phyloP scores from a whole-genome alignment of 1,140 invertebrate species.

The Diabrotica virgifera region DNA sequence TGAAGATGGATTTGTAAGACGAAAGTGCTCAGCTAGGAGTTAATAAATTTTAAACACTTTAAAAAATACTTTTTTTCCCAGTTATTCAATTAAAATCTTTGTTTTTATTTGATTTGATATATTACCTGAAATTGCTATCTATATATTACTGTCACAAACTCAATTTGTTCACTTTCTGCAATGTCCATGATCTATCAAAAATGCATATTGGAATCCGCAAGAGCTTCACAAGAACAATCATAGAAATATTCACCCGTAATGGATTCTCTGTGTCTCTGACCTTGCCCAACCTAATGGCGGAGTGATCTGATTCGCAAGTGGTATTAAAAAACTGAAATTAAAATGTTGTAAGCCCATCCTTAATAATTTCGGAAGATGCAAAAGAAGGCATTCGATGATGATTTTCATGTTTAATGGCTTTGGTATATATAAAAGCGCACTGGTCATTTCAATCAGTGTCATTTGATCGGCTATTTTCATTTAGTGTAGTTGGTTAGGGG shows the following conservation, averaged over 20 bases:
- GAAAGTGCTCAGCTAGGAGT: too few relatives aligned
- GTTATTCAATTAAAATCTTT: too few relatives aligned
- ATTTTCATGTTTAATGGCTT: background rate
- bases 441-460: background rate
- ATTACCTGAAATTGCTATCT: too few relatives aligned
- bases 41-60: too few relatives aligned
- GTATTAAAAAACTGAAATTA: background rate
- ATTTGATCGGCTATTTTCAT: background rate
- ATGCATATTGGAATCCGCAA: background rate
- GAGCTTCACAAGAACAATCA: background rate
- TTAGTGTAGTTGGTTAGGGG: background rate
- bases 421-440: constrained; percentile 1
- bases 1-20: too few relatives aligned
- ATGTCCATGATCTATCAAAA: background rate
- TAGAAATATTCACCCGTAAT: background rate
- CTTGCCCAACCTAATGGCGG: background rate
- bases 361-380: constrained; percentile 3
- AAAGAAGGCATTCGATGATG: constrained; percentile 2
- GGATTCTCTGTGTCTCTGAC: background rate
- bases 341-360: constrained; percentile 2
- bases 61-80: too few relatives aligned
- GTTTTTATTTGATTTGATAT: too few relatives aligned
- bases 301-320: background rate
- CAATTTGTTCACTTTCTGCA: too few relatives aligned
- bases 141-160: too few relatives aligned